A percentile compares a stretch with the other conserved stretches of the same genome.
These are phyloP conservation scores for Frankliniella intonsa DNA, from an alignment of 2,888 invertebrate genomes.

Conservation along the genomic window DNA sequence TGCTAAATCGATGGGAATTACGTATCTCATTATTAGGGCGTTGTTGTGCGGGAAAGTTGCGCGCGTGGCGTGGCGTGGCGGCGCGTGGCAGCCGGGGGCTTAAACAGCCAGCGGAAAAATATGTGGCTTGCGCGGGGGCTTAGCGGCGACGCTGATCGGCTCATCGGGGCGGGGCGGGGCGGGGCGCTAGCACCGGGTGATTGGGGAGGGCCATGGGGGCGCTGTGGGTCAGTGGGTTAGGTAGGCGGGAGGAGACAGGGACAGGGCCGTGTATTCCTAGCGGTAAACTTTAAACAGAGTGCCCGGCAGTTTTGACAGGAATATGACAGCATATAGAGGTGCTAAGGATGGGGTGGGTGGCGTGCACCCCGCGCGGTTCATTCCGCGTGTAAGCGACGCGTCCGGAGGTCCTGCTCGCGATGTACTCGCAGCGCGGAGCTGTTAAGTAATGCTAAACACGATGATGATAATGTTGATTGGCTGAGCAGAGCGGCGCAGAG, in stretches of 20 bases:
- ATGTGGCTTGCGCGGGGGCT: too few relatives aligned
- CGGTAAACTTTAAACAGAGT: too few relatives aligned
- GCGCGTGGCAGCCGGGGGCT: too few relatives aligned
- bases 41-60: not conserved
- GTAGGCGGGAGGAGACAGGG: not conserved
- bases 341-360: not conserved
- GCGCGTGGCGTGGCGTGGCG: not conserved
- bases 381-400: too few relatives aligned
- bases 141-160: not conserved
- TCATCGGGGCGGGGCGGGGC: not conserved
- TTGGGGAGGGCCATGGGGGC: not conserved
- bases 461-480: too few relatives aligned
- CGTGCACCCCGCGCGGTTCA: not conserved
- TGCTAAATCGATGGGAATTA: slow-evolving; percentile 20
- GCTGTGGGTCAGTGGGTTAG: not conserved
- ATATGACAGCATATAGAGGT: not conserved
- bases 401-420: too few relatives aligned
- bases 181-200: not conserved
- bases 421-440: too few relatives aligned
- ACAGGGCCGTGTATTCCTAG: not conserved
- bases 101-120: too few relatives aligned
- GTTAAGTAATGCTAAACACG: too few relatives aligned
- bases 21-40: slow-evolving; percentile 9
- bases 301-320: too few relatives aligned
- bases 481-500: not conserved